A percentile compares a stretch with the other conserved stretches of the same genome.
Evolutionary conservation across 1,140 invertebrate species (phyloP).

Genomic region (Zaprionus davidi): DNA sequence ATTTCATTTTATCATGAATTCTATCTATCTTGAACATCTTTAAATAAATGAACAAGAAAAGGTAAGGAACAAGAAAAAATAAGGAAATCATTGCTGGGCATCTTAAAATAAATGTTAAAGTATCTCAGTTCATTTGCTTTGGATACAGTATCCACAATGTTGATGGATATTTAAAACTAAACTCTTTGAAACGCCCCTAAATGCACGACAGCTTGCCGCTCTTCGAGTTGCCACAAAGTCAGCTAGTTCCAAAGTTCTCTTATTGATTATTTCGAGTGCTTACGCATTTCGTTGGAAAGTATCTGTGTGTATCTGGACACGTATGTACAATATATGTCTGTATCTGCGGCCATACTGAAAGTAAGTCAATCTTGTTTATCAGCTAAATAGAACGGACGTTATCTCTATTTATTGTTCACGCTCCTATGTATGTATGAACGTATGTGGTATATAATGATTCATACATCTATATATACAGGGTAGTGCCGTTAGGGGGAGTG

Average conservation of each 20-base stretch:
- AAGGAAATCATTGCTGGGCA: no score
- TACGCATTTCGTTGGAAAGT: conserved; percentile 64
- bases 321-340: not conserved
- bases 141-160: not conserved
- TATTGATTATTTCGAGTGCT: conserved; percentile 79
- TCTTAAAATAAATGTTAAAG: not conserved
- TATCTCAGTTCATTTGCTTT: not conserved
- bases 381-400: conserved; percentile 58
- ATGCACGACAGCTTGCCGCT: conserved; percentile 58
- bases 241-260: conserved; percentile 67
- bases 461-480: not conserved
- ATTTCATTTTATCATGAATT: not conserved
- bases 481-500: conserved; percentile 12
- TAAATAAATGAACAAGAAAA: not conserved
- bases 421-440: conserved; percentile 7
- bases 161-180: conserved; percentile 14
- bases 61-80: not conserved
- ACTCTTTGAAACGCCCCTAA: conserved; percentile 36
- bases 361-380: conserved; percentile 81
- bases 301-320: conserved; percentile 15
- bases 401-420: conserved; percentile 64
- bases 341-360: conserved; percentile 53
- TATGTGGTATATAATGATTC: not conserved
- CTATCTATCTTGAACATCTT: not conserved
- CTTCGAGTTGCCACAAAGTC: conserved; percentile 30